Evolutionary conservation across 2,113 vertebrate genomes (phyloP).

Genomic region (Toxotes chatareus): DNA sequence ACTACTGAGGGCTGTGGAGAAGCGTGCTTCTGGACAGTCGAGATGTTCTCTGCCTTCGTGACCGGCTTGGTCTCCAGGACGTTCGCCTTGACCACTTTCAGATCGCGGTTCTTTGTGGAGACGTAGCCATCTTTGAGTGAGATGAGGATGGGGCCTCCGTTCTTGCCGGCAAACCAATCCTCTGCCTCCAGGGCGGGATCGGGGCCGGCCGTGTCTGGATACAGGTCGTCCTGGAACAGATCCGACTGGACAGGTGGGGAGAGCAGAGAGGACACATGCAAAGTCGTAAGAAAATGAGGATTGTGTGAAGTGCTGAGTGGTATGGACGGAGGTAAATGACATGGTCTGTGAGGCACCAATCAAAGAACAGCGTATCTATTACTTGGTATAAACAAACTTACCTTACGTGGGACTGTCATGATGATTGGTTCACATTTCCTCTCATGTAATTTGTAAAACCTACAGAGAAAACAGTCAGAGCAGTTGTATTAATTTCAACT

Average conservation of each 20-base stretch:
- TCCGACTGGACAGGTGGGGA: slow-evolving; percentile 87
- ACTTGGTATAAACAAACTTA: slow-evolving; percentile 59
- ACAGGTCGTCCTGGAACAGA: slow-evolving; percentile 98
- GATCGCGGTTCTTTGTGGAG: slow-evolving; percentile 93
- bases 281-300: neutral
- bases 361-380: neutral
- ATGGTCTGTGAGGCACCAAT: neutral
- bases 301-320: neutral
- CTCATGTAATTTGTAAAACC: slow-evolving; percentile 99
- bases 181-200: slow-evolving; percentile 94
- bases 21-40: slow-evolving; percentile 85
- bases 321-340: neutral
- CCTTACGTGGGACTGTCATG: slow-evolving; percentile 99
- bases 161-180: slow-evolving; percentile 96
- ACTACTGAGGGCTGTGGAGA: slow-evolving; percentile 79
- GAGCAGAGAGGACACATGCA: slow-evolving; percentile 30
- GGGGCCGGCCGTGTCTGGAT: slow-evolving; percentile 94
- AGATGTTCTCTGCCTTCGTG: slow-evolving; percentile 88
- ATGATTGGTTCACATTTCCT: slow-evolving; percentile 98
- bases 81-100: slow-evolving; percentile 96
- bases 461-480: slow-evolving; percentile 59
- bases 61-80: slow-evolving; percentile 92
- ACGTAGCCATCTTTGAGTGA: slow-evolving; percentile 96
- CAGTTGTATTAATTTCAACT: neutral
- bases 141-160: slow-evolving; percentile 93